Base-by-base conservation (phyloP, 2,888 invertebrate genomes). In the Norana najaformis region DNA sequence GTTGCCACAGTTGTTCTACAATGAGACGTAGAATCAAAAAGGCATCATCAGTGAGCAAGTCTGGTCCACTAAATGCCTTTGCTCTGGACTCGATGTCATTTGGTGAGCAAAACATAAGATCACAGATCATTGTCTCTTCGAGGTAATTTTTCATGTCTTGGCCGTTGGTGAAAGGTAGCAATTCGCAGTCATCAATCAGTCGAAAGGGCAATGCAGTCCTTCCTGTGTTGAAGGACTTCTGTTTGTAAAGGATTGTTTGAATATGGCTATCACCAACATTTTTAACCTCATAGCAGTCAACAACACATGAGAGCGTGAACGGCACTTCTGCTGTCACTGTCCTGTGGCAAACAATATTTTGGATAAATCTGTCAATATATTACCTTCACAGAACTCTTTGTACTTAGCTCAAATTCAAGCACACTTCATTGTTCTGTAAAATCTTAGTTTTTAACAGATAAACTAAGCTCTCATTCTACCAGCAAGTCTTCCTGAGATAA, bases 21-120 rank as follows among this genome's bases (percentile, higher is more conserved):
- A 69, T 16, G 6, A 69, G 30, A n/a, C 69, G 69, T 69, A 69
- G n/a, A 3, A 69, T n/a, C 69, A 69, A 6, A n/a, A 69, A 69
- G 30, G 69, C n/a, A 69, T 69, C 69, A 13, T 69, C 69, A 69
- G 69, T n/a, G n/a, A 69, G 69, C 8, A 69, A 69, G 69, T n/a
- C 69, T n/a, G 3, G 69, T 69, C 69, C 69, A n/a, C 69, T 69
- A 8, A 69, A 8, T 2, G 69, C 69, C 69, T 69, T 69, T n/a
- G 69, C 69, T 13, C 69, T 30, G 30, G 69, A 30, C n/a, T 69
- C 69, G n/a, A 69, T 69, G 69, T 69, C 69, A n/a, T 4, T 69
- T 69, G 69, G 69, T 69, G 69, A 69, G n/a, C 69, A 69, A 69
- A 69, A 69, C 69, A 69, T 69, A n/a, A 69, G 69, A 69, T 69